These are phyloP conservation scores for Mus spretus DNA, from an alignment of 2,797 vertebrate species.

Conservation along the genomic window DNA sequence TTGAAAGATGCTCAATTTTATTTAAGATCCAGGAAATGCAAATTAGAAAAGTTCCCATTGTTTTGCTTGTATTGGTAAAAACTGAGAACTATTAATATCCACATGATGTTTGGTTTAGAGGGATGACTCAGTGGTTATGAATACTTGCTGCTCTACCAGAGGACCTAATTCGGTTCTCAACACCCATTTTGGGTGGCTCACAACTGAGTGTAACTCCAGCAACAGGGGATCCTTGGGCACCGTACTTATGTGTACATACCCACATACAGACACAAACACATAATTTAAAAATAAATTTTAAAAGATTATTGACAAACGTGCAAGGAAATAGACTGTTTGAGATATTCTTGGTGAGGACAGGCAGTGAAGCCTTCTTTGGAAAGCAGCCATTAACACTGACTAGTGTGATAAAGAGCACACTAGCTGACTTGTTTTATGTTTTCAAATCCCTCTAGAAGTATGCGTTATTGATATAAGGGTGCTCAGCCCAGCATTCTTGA, in stretches of 20 bases:
- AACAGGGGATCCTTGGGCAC: background rate
- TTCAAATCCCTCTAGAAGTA: background rate
- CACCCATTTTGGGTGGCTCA: too few relatives aligned
- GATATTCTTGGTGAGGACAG: background rate
- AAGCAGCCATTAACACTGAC: slow-evolving; percentile 13
- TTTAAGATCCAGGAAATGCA: slow-evolving; percentile 8
- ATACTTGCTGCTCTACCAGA: background rate
- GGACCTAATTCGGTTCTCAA: background rate
- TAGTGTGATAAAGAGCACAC: background rate
- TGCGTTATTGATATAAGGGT: background rate
- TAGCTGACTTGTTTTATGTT: background rate
- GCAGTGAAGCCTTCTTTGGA: background rate
- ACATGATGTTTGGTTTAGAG: background rate
- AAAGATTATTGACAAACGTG: background rate
- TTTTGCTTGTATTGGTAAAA: slow-evolving; percentile 36
- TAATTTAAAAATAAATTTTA: background rate
- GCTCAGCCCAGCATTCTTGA: background rate
- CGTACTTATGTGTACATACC: background rate
- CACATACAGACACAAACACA: background rate
- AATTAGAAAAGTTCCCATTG: slow-evolving; percentile 9
- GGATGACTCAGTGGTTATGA: background rate
- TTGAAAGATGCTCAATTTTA: background rate
- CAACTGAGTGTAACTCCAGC: background rate
- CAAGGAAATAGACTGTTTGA: background rate
- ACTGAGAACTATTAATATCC: slow-evolving; percentile 8